phyloP scores from a whole-genome alignment of 2,888 invertebrate species.

The Pandemis heparana region DNA sequence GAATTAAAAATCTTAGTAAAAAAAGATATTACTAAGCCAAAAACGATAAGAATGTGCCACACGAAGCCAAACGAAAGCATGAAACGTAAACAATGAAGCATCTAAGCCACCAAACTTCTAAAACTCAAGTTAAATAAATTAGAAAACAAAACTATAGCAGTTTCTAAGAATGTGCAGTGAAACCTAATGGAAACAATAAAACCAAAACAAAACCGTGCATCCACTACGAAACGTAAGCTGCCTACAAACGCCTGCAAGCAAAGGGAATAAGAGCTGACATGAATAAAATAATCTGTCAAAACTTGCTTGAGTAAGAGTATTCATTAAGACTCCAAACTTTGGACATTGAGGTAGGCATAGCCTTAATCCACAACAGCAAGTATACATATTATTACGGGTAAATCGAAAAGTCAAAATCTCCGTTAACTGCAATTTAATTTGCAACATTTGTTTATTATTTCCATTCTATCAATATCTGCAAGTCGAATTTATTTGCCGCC shows the following conservation, averaged over 20 bases:
- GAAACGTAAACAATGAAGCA: not conserved
- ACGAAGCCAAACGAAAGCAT: constrained; percentile 21
- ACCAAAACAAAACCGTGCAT: not conserved
- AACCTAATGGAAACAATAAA: not conserved
- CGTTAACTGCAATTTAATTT: too few relatives aligned
- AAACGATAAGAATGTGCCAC: constrained; percentile 5
- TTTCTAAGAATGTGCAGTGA: constrained; percentile 1
- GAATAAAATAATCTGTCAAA: not conserved
- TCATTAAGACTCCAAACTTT: too few relatives aligned
- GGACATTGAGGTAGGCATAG: too few relatives aligned
- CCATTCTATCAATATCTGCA: too few relatives aligned
- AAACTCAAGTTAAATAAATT: not conserved
- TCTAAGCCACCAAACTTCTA: not conserved
- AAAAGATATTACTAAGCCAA: constrained; percentile 14
- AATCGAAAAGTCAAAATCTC: too few relatives aligned
- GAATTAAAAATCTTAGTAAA: constrained; percentile 1
- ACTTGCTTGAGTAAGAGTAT: not conserved
- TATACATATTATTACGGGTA: too few relatives aligned
- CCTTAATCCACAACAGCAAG: too few relatives aligned
- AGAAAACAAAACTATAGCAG: not conserved
- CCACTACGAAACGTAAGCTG: not conserved
- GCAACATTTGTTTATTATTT: too few relatives aligned
- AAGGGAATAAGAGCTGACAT: not conserved
- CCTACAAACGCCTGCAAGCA: not conserved
- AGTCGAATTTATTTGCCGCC: too few relatives aligned